Percentiles rank a stretch among this genome's conserved stretches.
phyloP scores from a whole-genome alignment of 1,140 invertebrate genomes.

The Drosophila kepulauana region DNA sequence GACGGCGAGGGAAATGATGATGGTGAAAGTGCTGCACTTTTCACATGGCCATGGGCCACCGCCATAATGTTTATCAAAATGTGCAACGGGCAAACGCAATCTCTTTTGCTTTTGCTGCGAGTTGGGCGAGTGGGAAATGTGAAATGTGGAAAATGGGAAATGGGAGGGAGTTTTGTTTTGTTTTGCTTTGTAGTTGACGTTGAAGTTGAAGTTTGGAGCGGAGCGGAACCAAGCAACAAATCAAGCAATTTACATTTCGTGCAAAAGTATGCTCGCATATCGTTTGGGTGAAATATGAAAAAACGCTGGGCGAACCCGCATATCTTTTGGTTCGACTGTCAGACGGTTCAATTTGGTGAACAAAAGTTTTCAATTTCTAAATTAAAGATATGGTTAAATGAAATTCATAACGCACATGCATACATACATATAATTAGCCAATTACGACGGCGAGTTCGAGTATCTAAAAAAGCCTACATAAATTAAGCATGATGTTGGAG shows the following conservation, averaged over 20 bases:
- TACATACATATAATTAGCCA: constrained; percentile 66
- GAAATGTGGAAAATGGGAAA: not conserved
- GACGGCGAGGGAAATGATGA: constrained; percentile 18
- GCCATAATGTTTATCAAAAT: constrained; percentile 71
- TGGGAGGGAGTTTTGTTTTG: no score
- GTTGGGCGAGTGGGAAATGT: not conserved
- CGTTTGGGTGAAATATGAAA: constrained; percentile 41
- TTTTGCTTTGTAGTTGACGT: no score
- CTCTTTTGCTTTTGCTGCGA: not conserved
- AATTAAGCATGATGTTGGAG: constrained; percentile 10
- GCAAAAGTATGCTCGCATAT: constrained; percentile 22
- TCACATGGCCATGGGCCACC: constrained; percentile 71
- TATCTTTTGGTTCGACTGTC: constrained; percentile 37
- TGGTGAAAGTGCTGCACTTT: constrained; percentile 76
- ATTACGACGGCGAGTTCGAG: constrained; percentile 51
- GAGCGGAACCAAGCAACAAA: constrained; percentile 46
- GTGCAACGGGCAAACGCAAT: constrained; percentile 32
- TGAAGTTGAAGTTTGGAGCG: not conserved
- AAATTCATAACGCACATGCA: constrained; percentile 67
- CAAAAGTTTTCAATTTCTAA: constrained; percentile 75
- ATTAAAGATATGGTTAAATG: constrained; percentile 78
- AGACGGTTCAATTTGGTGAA: constrained; percentile 42
- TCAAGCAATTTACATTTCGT: constrained; percentile 77
- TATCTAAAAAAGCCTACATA: constrained; percentile 39
- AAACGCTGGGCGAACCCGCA: constrained; percentile 60